Evolutionary conservation across 2,797 vertebrate genomes (phyloP).

Genomic region (Thripadectes ignobilis): DNA sequence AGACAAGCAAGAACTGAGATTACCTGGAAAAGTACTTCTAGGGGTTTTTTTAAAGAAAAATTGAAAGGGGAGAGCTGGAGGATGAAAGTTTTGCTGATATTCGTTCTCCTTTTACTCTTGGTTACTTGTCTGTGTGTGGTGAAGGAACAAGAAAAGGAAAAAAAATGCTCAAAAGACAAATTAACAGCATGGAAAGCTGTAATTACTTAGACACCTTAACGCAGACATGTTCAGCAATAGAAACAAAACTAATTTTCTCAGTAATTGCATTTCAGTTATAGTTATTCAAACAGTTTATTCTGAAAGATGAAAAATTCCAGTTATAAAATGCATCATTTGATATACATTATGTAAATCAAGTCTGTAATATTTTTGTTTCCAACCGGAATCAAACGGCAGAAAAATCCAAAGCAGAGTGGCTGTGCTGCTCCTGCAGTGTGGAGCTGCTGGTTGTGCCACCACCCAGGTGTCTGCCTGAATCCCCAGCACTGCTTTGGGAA

Average conservation of each 20-base stretch:
- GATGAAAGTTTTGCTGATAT: not conserved
- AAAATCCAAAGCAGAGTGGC: not conserved
- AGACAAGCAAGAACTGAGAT: slow-evolving; percentile 8
- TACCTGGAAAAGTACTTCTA: slow-evolving; percentile 4
- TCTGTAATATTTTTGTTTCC: slow-evolving; percentile 4
- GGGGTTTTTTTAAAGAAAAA: not conserved
- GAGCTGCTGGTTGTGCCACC: not conserved
- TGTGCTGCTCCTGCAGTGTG: not conserved
- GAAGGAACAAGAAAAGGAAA: not conserved
- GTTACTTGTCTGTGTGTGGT: not conserved
- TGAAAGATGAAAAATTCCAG: not conserved
- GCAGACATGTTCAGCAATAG: not conserved
- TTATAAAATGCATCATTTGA: slow-evolving; percentile 29
- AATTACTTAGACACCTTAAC: slow-evolving; percentile 6
- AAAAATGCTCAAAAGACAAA: not conserved
- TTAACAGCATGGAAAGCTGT: not conserved
- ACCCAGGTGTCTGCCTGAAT: not conserved
- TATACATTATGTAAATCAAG: not conserved
- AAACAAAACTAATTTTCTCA: slow-evolving; percentile 2
- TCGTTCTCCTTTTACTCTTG: not conserved
- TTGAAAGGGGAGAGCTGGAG: not conserved
- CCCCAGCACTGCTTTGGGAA: not conserved
- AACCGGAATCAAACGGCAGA: not conserved
- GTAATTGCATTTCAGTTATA: slow-evolving; percentile 17
- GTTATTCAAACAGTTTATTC: not conserved